Base-by-base conservation (phyloP, 1,140 invertebrate species). In the Hypothenemus hampei region DNA sequence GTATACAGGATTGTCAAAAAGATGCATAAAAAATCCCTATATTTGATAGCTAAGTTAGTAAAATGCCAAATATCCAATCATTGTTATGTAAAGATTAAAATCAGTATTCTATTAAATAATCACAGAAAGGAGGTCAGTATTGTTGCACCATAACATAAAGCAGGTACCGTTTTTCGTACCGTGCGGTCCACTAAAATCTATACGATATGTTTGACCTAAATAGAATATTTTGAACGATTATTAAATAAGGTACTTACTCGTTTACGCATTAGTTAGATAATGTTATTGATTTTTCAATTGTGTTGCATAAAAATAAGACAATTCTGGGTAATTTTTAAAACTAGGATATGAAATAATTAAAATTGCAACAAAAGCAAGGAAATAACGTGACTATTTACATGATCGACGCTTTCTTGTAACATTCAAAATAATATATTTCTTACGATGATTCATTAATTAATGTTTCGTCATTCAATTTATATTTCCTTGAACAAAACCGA, bases 51-150 rank as follows among this genome's bases (percentile, higher is more conserved):
- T 13, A 31, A 1, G 3, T 2, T 3, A 3, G 26, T 31, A 31
- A 31, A 31, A 11, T 31, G 13, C 1, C 26, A 11, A 31, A 8
- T 31, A 11, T 31, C 13, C 13, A 1, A 31, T 2, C 3, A 39
- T 39, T 39, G 10, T 39, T 39, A 39, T 18, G 19, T 39, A 39
- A 39, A 39, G n/a, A 39, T 15, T 39, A 39, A 31, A 31, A 31
- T 31, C 26, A 1, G 10, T 4, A n/a, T 10, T 15, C 13, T 39
- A 39, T 39, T 39, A 18, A 19, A 39, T 39, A 39, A 39, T 10
- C 10, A 8, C 36, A 10, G 36, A 39, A 39, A 39, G 36, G 36
- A 39, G 36, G 36, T 39, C 36, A 39, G 18, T 15, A 39, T 39
- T 15, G 13, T 39, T 18, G 18, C n/a, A 16, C 13, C 36, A 15